Evolutionary conservation across 2,888 invertebrate species (phyloP).

Genomic region (Omphaloscelis lunosa): DNA sequence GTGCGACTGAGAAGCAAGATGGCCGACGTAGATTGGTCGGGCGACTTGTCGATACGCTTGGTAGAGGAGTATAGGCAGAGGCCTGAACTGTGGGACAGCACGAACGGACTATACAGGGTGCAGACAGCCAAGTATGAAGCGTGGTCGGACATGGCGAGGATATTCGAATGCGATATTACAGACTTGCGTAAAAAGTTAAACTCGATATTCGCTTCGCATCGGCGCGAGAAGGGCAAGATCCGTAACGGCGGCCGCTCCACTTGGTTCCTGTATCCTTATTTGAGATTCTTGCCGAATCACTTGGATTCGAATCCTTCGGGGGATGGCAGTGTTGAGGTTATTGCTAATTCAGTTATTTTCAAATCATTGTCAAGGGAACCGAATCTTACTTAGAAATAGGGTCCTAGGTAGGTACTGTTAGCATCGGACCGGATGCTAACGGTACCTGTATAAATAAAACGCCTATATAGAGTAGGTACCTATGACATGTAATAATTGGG

Average conservation of each 20-base stretch:
- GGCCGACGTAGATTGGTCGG: constrained; percentile 82
- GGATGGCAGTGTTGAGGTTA: constrained; percentile 25
- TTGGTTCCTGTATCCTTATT: constrained; percentile 83
- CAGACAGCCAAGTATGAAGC: constrained; percentile 82
- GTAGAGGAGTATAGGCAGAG: constrained; percentile 78
- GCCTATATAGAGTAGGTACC: too few species aligned
- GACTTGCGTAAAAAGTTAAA: constrained; percentile 85
- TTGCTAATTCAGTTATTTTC: constrained; percentile 18
- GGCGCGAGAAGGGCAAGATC: constrained; percentile 83
- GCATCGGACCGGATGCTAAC: too few species aligned
- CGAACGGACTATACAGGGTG: constrained; percentile 77
- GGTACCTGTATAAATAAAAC: too few species aligned
- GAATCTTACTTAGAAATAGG: not conserved
- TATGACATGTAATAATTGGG: too few species aligned
- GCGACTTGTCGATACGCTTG: constrained; percentile 76
- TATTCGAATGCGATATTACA: constrained; percentile 81
- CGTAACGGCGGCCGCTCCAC: constrained; percentile 77
- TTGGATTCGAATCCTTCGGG: constrained; percentile 63
- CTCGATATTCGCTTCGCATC: constrained; percentile 85
- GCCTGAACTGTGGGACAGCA: constrained; percentile 81
- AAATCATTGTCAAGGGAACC: not conserved
- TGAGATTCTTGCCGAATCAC: constrained; percentile 82
- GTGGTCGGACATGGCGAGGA: constrained; percentile 79
- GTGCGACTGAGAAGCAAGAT: constrained; percentile 63
- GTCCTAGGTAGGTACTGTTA: not conserved